These are phyloP conservation scores for Coilia nasus DNA, from an alignment of 2,797 vertebrate genomes.

Conservation along the genomic window DNA sequence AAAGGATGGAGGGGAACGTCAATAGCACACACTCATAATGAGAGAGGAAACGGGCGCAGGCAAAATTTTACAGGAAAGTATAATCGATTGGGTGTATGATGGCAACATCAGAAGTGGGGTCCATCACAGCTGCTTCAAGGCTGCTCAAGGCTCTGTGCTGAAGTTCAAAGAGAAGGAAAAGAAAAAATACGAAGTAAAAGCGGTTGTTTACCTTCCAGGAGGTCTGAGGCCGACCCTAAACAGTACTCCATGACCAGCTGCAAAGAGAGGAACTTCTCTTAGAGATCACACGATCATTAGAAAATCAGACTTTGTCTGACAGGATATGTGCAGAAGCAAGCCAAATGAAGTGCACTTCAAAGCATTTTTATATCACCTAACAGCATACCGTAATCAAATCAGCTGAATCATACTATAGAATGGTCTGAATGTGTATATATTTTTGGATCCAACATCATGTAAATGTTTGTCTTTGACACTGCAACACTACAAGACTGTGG, in stretches of 20 bases:
- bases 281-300: not conserved
- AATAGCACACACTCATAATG: slow-evolving; percentile 10
- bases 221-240: slow-evolving; percentile 96
- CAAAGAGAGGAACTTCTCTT: not conserved
- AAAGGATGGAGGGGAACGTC: not conserved
- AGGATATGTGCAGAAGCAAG: not conserved
- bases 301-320: not conserved
- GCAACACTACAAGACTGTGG: no score
- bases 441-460: no score
- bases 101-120: not conserved
- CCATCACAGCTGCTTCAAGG: not conserved
- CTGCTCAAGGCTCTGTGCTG: not conserved
- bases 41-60: not conserved
- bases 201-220: slow-evolving; percentile 87
- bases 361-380: not conserved
- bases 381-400: not conserved
- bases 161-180: not conserved
- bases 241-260: slow-evolving; percentile 99
- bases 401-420: no score
- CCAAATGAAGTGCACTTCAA: not conserved
- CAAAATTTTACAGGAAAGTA: not conserved
- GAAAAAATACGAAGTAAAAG: not conserved
- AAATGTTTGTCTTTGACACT: no score
- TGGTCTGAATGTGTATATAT: no score
- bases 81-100: not conserved